phyloP scores from a whole-genome alignment of 2,113 vertebrate species.

The Aegotheles bennettii region DNA sequence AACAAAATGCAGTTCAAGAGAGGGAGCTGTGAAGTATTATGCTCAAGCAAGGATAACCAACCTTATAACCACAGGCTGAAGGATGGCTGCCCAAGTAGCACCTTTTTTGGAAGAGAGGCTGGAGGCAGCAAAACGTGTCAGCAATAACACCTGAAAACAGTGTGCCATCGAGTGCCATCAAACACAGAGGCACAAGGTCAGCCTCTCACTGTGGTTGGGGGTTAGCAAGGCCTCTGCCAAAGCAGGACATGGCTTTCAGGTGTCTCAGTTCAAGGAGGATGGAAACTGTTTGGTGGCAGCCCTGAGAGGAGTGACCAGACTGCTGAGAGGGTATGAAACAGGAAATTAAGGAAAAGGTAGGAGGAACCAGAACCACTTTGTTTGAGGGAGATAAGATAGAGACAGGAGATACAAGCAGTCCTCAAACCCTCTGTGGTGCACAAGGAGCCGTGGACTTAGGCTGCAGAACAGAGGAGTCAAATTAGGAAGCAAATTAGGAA shows the following conservation, averaged over 20 bases:
- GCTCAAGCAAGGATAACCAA: background rate
- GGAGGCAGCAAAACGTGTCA: background rate
- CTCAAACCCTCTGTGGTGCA: background rate
- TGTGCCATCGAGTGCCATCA: background rate
- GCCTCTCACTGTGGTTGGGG: background rate
- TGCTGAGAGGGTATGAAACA: background rate
- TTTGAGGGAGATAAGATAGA: background rate
- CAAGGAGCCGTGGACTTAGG: background rate
- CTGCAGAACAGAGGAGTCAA: background rate
- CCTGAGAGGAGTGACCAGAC: accelerated
- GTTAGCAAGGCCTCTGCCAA: background rate
- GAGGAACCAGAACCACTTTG: background rate
- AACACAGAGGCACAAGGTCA: background rate
- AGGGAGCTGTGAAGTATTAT: background rate
- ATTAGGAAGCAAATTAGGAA: background rate
- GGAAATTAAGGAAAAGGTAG: background rate
- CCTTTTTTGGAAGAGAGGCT: background rate
- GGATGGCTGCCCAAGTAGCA: background rate
- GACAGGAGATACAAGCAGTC: background rate
- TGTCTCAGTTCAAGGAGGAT: background rate
- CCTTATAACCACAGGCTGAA: background rate
- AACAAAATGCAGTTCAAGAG: background rate
- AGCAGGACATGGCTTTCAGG: background rate
- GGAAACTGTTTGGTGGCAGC: background rate
- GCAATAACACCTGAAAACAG: background rate